A percentile compares a stretch with the other conserved stretches of the same genome.
Conservation (phyloP, 2,888 invertebrate species). For the Lasioglossum vierecki region DNA sequence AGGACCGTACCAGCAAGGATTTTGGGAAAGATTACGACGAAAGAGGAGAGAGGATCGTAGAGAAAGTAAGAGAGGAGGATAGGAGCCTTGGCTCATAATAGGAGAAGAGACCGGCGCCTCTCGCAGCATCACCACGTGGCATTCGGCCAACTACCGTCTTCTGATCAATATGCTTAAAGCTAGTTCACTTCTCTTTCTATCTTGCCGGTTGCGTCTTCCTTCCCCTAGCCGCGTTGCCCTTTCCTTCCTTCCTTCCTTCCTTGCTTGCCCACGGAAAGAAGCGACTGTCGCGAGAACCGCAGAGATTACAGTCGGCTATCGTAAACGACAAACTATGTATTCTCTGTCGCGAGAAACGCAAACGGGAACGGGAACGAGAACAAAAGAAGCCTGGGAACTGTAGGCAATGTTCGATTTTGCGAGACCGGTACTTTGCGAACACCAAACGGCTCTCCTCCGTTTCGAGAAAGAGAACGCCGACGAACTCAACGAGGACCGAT, state of each 20-base stretch:
- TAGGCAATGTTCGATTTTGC: slow-evolving; percentile 8
- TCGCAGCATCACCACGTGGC: slow-evolving; percentile 84
- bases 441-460: not conserved
- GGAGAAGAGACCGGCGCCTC: slow-evolving; percentile 82
- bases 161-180: slow-evolving; percentile 84
- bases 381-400: slow-evolving; percentile 5
- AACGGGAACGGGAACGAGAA: not conserved
- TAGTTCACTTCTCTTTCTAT: slow-evolving; percentile 73
- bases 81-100: slow-evolving; percentile 83
- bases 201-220: slow-evolving; percentile 64
- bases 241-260: slow-evolving; percentile 19
- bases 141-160: slow-evolving; percentile 84
- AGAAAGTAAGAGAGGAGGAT: slow-evolving; percentile 77
- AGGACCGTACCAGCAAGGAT: slow-evolving; percentile 29
- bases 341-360: not conserved
- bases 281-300: slow-evolving; percentile 53
- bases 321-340: slow-evolving; percentile 50
- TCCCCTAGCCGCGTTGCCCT: slow-evolving; percentile 38
- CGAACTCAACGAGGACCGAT: not conserved
- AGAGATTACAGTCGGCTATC: slow-evolving; percentile 67
- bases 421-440: not conserved
- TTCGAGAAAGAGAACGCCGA: not conserved
- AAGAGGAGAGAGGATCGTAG: slow-evolving; percentile 43
- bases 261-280: not conserved
- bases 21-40: slow-evolving; percentile 37